These are phyloP conservation scores for Folsomia manolachei DNA, from an alignment of 2,888 invertebrate genomes.

Conservation along the genomic window DNA sequence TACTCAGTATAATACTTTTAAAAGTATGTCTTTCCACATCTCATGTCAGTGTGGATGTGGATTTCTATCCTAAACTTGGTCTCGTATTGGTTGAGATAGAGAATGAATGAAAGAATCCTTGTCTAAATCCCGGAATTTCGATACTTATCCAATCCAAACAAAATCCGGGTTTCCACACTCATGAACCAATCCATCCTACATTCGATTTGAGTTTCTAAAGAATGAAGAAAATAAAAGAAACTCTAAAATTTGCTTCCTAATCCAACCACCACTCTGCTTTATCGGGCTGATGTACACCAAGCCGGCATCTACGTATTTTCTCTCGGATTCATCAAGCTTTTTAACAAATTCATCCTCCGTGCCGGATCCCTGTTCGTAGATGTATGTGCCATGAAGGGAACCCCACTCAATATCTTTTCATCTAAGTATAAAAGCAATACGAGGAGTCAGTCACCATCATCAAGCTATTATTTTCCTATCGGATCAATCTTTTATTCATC, in stretches of 20 bases:
- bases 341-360: constrained; percentile 1
- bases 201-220: background rate
- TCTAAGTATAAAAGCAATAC: background rate
- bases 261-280: background rate
- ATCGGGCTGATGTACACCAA: background rate
- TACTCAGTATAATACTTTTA: background rate
- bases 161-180: no score
- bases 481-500: background rate
- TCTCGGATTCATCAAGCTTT: background rate
- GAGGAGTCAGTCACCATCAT: background rate
- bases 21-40: background rate
- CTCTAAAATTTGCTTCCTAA: background rate
- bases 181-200: background rate
- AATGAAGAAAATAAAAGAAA: no score
- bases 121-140: background rate
- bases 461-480: constrained; percentile 4
- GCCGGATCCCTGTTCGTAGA: no score
- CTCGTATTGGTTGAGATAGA: background rate
- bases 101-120: background rate
- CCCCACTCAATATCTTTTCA: background rate
- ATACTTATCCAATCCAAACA: background rate
- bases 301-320: background rate
- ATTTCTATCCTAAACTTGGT: background rate
- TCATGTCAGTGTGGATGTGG: background rate
- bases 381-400: background rate